These are phyloP conservation scores for Drosophila equinoxialis DNA, from an alignment of 1,140 invertebrate species.

Conservation along the genomic window DNA sequence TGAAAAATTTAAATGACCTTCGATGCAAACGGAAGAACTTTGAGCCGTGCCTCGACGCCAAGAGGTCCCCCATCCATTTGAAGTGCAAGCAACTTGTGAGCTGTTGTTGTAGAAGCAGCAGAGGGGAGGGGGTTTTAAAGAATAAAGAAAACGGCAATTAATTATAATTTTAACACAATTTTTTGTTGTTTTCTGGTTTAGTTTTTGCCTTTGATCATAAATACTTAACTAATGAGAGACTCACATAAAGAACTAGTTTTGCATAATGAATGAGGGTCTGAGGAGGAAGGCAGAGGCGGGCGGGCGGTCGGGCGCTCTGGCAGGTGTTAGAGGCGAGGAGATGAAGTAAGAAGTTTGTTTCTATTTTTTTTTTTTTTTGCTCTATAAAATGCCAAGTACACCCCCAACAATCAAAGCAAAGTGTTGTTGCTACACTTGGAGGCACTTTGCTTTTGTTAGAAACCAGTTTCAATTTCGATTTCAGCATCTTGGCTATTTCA, in stretches of 20 bases:
- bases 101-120: no score
- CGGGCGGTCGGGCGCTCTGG: not conserved
- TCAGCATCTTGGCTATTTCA: conserved; percentile 4
- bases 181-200: conserved; percentile 12
- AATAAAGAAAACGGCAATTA: conserved; percentile 53
- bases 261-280: not conserved
- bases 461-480: conserved; percentile 22
- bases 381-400: conserved; percentile 17
- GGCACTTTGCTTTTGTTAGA: not conserved
- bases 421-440: conserved; percentile 16
- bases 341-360: not conserved
- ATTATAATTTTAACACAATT: conserved; percentile 56
- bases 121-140: not conserved
- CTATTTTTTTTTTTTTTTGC: conserved; percentile 3
- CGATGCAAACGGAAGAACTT: conserved; percentile 57
- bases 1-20: conserved; percentile 30
- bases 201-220: not conserved
- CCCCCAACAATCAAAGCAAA: conserved; percentile 9
- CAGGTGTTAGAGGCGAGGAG: not conserved
- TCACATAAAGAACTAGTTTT: conserved; percentile 39
- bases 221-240: conserved; percentile 15
- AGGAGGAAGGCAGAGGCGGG: not conserved
- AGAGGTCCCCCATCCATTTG: conserved; percentile 18
- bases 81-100: conserved; percentile 16
- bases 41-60: conserved; percentile 15